phyloP scores from a whole-genome alignment of 2,888 invertebrate species.

The Caradrina kadenii region DNA sequence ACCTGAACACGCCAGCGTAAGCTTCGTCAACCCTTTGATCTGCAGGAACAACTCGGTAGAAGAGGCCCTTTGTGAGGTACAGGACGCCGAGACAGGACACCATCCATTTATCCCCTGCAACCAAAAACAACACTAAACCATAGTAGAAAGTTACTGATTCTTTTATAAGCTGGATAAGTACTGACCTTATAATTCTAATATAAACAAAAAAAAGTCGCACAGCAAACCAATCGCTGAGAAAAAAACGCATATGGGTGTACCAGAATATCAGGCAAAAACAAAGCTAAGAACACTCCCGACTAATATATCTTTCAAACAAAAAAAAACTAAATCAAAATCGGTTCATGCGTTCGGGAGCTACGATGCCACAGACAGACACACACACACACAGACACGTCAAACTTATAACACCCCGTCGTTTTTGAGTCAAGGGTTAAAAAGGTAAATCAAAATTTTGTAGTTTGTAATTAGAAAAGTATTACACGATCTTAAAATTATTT shows the following conservation, averaged over 20 bases:
- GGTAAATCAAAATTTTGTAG: too few species aligned
- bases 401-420: too few species aligned
- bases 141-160: not conserved
- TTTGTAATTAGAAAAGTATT: too few species aligned
- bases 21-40: conserved; percentile 95
- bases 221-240: conserved; percentile 1
- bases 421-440: too few species aligned
- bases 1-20: conserved; percentile 94
- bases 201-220: not conserved
- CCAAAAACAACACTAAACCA: conserved; percentile 20
- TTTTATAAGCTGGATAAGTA: not conserved
- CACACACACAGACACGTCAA: too few species aligned
- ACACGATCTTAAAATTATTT: too few species aligned
- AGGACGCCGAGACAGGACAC: conserved; percentile 96
- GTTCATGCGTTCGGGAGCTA: too few species aligned
- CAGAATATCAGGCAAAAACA: too few species aligned
- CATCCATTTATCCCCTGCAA: conserved; percentile 96
- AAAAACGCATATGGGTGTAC: not conserved
- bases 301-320: too few species aligned
- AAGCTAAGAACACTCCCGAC: too few species aligned
- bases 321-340: too few species aligned
- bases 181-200: not conserved
- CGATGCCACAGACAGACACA: too few species aligned
- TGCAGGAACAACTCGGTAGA: conserved; percentile 97
- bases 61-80: conserved; percentile 96